phyloP scores from a whole-genome alignment of 35 echinoderm and acorn worm genomes.

The Lytechinus pictus region DNA sequence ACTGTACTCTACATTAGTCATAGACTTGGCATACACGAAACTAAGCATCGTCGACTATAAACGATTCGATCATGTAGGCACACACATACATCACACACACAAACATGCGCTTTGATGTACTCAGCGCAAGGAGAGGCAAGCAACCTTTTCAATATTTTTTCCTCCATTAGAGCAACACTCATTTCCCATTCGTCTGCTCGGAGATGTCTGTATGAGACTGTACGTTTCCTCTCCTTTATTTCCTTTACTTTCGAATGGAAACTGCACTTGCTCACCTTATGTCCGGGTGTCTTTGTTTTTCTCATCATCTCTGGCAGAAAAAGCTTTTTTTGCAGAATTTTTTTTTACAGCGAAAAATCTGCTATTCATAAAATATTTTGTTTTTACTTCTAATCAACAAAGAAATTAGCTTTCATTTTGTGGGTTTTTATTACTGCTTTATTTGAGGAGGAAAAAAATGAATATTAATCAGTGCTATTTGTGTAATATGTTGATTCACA shows the following conservation, averaged over 20 bases:
- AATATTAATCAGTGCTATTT: no score
- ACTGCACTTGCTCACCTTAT: neutral
- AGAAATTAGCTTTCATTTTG: neutral
- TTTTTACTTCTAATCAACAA: no score
- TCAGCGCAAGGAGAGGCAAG: neutral
- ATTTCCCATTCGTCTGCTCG: neutral
- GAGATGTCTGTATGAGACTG: neutral
- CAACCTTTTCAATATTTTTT: neutral
- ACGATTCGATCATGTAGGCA: neutral
- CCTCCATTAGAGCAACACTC: conserved; percentile 7
- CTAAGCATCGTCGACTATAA: neutral
- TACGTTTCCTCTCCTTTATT: neutral
- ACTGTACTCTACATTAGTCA: conserved; percentile 40
- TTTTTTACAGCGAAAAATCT: neutral
- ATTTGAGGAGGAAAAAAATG: no score
- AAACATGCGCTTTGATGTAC: neutral
- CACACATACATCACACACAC: neutral
- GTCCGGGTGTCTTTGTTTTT: conserved; percentile 30
- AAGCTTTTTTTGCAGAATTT: neutral
- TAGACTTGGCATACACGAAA: conserved; percentile 28
- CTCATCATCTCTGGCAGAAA: conserved; percentile 14
- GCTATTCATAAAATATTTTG: neutral
- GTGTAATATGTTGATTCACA: no score
- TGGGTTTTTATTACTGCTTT: neutral
- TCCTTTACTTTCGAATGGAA: neutral